Evolutionary conservation across 2,113 vertebrate species (phyloP).

Genomic region (Pseudopodoces humilis): DNA sequence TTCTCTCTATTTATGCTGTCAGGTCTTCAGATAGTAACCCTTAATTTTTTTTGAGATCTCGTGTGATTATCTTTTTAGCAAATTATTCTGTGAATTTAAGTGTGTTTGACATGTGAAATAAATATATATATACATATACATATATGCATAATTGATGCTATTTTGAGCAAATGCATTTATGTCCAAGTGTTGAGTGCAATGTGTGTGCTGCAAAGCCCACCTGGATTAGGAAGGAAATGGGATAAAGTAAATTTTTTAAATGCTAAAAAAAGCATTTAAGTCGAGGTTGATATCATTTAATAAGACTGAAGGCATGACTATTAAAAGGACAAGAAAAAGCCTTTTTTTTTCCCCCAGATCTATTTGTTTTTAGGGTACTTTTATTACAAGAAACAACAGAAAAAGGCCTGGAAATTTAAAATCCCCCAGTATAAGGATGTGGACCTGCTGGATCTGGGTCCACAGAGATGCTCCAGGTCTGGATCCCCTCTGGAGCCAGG

Average conservation of each 20-base stretch:
- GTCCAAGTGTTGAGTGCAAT: background rate
- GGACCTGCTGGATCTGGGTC: background rate
- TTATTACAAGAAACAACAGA: background rate
- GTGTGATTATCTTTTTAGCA: background rate
- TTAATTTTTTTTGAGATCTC: background rate
- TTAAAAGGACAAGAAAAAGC: background rate
- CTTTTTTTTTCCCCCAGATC: background rate
- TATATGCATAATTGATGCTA: background rate
- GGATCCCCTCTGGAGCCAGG: background rate
- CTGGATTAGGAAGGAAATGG: background rate
- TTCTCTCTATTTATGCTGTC: background rate
- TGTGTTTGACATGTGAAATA: background rate
- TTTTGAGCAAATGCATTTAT: background rate
- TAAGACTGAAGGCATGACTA: background rate
- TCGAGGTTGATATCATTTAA: background rate
- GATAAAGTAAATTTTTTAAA: background rate
- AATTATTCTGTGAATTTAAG: background rate
- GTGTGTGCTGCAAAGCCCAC: background rate
- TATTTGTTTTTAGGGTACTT: background rate
- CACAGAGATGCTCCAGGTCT: background rate
- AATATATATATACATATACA: background rate
- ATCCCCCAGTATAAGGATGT: background rate
- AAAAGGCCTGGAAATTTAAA: background rate
- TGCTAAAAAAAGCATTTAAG: fast-evolving
- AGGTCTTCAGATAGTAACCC: background rate